phyloP scores from a whole-genome alignment of 2,888 invertebrate genomes.

The Drosophila lacicola region DNA sequence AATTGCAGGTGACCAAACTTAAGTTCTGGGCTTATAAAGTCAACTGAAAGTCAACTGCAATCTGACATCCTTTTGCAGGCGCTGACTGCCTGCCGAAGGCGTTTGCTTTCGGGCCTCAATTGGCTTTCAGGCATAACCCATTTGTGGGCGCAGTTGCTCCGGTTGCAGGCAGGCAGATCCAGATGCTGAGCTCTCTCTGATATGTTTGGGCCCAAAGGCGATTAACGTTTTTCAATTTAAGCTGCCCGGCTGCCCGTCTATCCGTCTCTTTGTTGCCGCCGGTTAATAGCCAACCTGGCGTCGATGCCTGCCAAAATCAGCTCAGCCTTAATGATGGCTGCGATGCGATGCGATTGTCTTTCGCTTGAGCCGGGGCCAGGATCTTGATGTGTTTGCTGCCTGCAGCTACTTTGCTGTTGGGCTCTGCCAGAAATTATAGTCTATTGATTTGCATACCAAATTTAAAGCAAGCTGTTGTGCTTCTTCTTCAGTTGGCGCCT shows the following conservation, averaged over 20 bases:
- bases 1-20: not conserved
- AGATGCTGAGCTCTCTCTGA: too few relatives aligned
- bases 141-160: too few relatives aligned
- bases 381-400: too few relatives aligned
- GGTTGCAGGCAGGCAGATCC: too few relatives aligned
- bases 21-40: not conserved
- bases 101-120: not conserved
- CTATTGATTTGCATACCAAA: too few relatives aligned
- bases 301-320: too few relatives aligned
- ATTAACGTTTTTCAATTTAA: not conserved
- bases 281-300: not conserved
- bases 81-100: not conserved
- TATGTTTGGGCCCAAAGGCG: not conserved
- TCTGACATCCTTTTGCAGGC: not conserved
- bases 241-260: too few relatives aligned
- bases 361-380: too few relatives aligned
- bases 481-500: too few relatives aligned
- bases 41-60: not conserved
- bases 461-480: too few relatives aligned
- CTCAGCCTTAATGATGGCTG: not conserved
- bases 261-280: not conserved
- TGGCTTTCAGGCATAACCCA: not conserved
- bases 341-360: not conserved
- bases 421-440: too few relatives aligned
- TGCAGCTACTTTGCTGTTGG: too few relatives aligned